Conservation (phyloP, 2,797 vertebrate species). For the Oryzias sinensis region DNA sequence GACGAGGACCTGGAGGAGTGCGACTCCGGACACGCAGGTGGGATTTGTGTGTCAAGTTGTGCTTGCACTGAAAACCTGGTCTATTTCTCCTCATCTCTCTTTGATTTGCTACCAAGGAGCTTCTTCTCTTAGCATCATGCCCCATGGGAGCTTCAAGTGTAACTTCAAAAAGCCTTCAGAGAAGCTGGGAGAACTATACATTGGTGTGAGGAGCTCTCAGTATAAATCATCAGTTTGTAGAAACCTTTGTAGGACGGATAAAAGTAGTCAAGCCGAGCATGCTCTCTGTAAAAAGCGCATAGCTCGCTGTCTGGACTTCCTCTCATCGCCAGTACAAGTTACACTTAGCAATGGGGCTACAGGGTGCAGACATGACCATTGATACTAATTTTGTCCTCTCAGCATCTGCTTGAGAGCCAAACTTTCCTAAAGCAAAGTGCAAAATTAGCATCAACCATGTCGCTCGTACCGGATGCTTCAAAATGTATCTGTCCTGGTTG, state of each 20-base stretch:
- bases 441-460: constrained; percentile 92
- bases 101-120: constrained; percentile 86
- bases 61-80: constrained; percentile 79
- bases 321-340: constrained; percentile 59
- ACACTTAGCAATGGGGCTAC: constrained; percentile 87
- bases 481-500: constrained; percentile 89
- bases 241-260: constrained; percentile 51
- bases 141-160: constrained; percentile 86
- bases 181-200: constrained; percentile 27
- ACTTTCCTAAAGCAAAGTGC: constrained; percentile 76
- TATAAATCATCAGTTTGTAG: constrained; percentile 44
- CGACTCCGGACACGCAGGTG: constrained; percentile 96
- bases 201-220: constrained; percentile 35
- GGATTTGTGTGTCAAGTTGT: constrained; percentile 92
- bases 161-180: constrained; percentile 61
- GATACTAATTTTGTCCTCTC: constrained; percentile 89
- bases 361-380: constrained; percentile 83
- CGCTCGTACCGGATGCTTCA: constrained; percentile 90
- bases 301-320: constrained; percentile 28
- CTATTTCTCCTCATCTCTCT: constrained; percentile 65
- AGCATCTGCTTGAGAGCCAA: constrained; percentile 73
- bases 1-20: constrained; percentile 98
- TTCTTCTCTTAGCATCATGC: constrained; percentile 88
- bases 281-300: constrained; percentile 30
- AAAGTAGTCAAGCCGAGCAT: constrained; percentile 40